Conservation (phyloP, 2,797 vertebrate genomes). For the Hemibagrus guttatus region DNA sequence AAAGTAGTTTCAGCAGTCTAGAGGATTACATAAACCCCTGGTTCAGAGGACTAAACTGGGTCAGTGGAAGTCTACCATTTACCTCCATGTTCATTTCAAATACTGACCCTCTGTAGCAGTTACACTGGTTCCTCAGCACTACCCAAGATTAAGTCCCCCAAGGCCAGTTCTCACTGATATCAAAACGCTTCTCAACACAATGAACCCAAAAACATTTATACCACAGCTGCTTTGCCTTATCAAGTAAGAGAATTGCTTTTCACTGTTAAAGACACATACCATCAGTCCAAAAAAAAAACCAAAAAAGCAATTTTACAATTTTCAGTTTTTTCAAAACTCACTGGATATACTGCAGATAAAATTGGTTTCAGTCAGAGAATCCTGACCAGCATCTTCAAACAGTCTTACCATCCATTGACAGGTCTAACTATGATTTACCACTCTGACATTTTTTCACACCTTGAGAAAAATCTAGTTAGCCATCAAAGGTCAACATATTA, state of each 20-base stretch:
- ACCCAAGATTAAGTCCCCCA: neutral
- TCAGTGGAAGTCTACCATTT: conserved; percentile 50
- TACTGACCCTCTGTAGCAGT: conserved; percentile 36
- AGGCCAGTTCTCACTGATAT: conserved; percentile 13
- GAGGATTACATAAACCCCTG: conserved; percentile 41
- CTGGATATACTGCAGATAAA: conserved; percentile 1
- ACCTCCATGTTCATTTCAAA: conserved; percentile 54
- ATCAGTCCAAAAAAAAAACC: neutral
- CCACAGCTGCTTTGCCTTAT: neutral
- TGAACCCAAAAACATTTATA: neutral
- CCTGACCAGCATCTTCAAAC: conserved; percentile 25
- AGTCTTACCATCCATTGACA: conserved; percentile 14
- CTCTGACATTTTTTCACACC: conserved; percentile 48
- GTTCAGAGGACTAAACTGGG: conserved; percentile 46
- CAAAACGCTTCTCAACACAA: neutral
- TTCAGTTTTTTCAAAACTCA: conserved; percentile 17
- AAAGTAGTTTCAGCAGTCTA: conserved; percentile 51
- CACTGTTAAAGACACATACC: neutral
- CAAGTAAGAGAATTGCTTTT: neutral
- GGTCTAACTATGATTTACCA: conserved; percentile 50
- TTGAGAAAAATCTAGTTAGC: conserved; percentile 51
- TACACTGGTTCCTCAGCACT: conserved; percentile 2
- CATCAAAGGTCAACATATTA: conserved; percentile 58
- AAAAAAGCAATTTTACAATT: no score
- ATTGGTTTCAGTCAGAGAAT: conserved; percentile 29